A percentile compares a stretch with the other conserved stretches of the same genome.
Conservation (phyloP, 2,797 vertebrate species). For the Miichthys miiuy region DNA sequence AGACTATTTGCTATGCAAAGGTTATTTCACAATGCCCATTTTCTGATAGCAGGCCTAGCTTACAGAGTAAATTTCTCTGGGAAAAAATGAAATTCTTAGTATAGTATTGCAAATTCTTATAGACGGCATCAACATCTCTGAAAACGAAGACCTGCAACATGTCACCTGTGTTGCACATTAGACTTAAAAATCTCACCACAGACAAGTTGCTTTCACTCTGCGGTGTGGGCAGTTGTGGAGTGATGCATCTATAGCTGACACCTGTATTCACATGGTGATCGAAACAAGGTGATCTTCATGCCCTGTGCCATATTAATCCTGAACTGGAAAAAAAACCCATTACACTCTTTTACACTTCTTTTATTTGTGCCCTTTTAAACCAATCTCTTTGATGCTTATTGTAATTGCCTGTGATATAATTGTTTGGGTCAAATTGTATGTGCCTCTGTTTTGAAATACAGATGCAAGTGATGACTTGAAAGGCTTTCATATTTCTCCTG, state of each 20-base stretch:
- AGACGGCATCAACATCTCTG: slow-evolving; percentile 1
- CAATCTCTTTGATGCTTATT: slow-evolving; percentile 4
- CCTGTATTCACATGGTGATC: not conserved
- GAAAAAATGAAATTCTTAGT: slow-evolving; percentile 14
- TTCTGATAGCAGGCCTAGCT: slow-evolving; percentile 21
- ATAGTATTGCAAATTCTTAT: slow-evolving; percentile 7
- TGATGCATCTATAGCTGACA: not conserved
- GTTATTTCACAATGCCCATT: slow-evolving; percentile 10
- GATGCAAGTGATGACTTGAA: slow-evolving; percentile 50
- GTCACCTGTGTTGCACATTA: slow-evolving; percentile 11
- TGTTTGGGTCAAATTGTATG: slow-evolving; percentile 26
- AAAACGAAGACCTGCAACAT: slow-evolving; percentile 13
- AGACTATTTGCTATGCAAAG: slow-evolving; percentile 21
- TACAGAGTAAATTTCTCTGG: slow-evolving; percentile 4
- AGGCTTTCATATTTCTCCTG: slow-evolving; percentile 32
- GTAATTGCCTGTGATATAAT: slow-evolving; percentile 29
- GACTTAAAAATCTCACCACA: not conserved
- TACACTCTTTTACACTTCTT: not conserved
- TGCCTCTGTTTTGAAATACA: slow-evolving; percentile 35
- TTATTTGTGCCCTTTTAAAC: slow-evolving; percentile 2
- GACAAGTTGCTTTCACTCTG: not conserved
- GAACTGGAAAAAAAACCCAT: slow-evolving; percentile 2
- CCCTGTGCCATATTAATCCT: not conserved
- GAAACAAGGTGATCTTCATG: not conserved
- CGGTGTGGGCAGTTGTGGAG: not conserved